Conservation (phyloP, 2,888 invertebrate species). For the Cataglyphis rosenhaueri region DNA sequence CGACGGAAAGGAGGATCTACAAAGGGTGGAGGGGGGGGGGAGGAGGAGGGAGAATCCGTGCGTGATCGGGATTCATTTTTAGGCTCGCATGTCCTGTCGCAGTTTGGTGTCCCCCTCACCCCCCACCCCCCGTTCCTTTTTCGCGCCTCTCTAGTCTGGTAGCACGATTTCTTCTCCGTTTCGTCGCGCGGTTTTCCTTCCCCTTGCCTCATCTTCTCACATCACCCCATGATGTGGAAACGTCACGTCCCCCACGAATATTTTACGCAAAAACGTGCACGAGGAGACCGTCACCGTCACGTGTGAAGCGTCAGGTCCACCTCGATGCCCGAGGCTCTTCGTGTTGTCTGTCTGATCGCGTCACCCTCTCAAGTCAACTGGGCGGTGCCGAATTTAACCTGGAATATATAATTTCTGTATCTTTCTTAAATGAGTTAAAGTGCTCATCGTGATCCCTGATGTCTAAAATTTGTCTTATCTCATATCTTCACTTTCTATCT, state of each 20-base stretch:
- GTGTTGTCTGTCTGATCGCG: slow-evolving; percentile 24
- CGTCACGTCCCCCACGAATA: slow-evolving; percentile 71
- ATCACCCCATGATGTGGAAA: slow-evolving; percentile 42
- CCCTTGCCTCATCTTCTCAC: slow-evolving; percentile 27
- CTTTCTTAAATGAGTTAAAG: neutral
- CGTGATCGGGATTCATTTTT: slow-evolving; percentile 83
- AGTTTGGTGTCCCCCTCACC: slow-evolving; percentile 74
- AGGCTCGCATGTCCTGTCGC: slow-evolving; percentile 83
- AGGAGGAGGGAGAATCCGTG: slow-evolving; percentile 68
- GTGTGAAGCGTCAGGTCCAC: slow-evolving; percentile 33
- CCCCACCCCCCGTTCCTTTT: slow-evolving; percentile 71
- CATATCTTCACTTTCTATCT: neutral
- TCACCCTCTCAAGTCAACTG: slow-evolving; percentile 23
- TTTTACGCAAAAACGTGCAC: slow-evolving; percentile 52
- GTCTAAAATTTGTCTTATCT: neutral
- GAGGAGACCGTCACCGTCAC: slow-evolving; percentile 31
- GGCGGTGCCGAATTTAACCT: neutral
- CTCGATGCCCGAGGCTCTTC: slow-evolving; percentile 21
- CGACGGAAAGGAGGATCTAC: slow-evolving; percentile 46
- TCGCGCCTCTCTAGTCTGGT: slow-evolving; percentile 79
- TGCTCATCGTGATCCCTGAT: neutral
- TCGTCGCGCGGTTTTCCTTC: slow-evolving; percentile 59
- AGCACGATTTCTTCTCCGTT: slow-evolving; percentile 61
- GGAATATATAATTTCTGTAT: neutral
- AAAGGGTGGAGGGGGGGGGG: neutral